Evolutionary conservation across 2,113 vertebrate species (phyloP), one percentile per base, ranked within the genome.

Genomic region (Cairina moschata): DNA sequence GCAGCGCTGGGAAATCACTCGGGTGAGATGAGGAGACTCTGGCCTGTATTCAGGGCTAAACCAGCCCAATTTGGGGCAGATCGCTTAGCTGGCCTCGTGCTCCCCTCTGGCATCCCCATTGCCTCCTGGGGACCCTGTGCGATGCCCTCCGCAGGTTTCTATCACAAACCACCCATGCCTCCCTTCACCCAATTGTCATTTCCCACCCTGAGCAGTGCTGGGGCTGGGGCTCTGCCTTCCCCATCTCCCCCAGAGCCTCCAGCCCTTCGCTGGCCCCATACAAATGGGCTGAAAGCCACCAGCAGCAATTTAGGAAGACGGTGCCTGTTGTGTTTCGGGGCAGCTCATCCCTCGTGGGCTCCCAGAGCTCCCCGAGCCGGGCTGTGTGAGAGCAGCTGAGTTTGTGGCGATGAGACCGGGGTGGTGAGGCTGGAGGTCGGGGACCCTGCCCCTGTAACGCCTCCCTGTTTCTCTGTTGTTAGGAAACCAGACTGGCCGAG

Each of bases 401-500:
- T 0, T 10, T 32, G 76, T 55, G 76, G 42, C 7, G 1, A 4
- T 8, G 28, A 36, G 23, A 14, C 13, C 7, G 38, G 38, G 75
- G 11, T 31, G 55, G 54, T 0, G 4, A 59, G 22, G 52, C 21
- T 32, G 62, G 80, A 68, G 69, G 32, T 68, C 1, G 1, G 38
- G 62, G 29, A 11, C 1, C 9, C 63, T 31, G 13, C 8, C 36
- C 32, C 56, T 48, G 38, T 92, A 91, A 95, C 14, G 1, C 46
- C 48, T 22, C 15, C 36, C 14, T 82, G 46, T 88, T 95, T 78
- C 86, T 95, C 75, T 95, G 90, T 89, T 63, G 17, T 46, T 87
- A 98, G 98, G 98, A 98, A 85, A 97, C 91, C 96, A 95, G 95
- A n/a, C 65, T 34, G 87, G 91, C 44, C 0, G 95, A 97, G 81